phyloP scores from a whole-genome alignment of 2,113 vertebrate species.

The Psophia crepitans region DNA sequence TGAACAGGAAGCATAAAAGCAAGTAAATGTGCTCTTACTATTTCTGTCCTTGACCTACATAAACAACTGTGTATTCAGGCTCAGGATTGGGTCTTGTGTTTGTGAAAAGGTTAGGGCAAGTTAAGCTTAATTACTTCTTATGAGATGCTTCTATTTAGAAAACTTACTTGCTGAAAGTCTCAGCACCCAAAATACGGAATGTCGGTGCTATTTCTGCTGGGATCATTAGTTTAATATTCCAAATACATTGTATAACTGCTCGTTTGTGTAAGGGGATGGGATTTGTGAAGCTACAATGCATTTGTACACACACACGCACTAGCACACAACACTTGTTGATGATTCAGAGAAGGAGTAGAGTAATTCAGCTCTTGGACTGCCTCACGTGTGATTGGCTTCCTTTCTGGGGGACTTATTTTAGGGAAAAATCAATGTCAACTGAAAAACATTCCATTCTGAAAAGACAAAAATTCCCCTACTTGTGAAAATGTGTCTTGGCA shows the following conservation, averaged over 20 bases:
- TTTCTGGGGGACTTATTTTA: conserved; percentile 72
- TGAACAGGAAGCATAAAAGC: not conserved
- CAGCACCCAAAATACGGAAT: not conserved
- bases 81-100: not conserved
- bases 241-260: not conserved
- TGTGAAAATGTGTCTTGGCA: conserved; percentile 76
- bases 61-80: not conserved
- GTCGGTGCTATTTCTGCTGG: not conserved
- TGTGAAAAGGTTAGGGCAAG: not conserved
- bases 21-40: not conserved
- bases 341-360: conserved; percentile 71
- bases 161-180: not conserved
- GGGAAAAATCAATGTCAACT: conserved; percentile 71
- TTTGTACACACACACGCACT: conserved; percentile 62
- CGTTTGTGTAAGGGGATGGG: not conserved
- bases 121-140: not conserved
- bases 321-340: conserved; percentile 72
- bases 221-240: not conserved
- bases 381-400: conserved; percentile 72
- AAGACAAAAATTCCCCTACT: conserved; percentile 75
- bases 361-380: conserved; percentile 74
- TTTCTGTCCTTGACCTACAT: conserved; percentile 13
- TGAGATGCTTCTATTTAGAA: not conserved
- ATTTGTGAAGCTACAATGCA: conserved; percentile 48
- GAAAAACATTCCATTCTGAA: conserved; percentile 74